Percentiles rank a stretch among this genome's conserved stretches.
Evolutionary conservation across 37 sponge, comb jelly and placozoan species (phyloP).

Genomic region (Spongilla lacustris): DNA sequence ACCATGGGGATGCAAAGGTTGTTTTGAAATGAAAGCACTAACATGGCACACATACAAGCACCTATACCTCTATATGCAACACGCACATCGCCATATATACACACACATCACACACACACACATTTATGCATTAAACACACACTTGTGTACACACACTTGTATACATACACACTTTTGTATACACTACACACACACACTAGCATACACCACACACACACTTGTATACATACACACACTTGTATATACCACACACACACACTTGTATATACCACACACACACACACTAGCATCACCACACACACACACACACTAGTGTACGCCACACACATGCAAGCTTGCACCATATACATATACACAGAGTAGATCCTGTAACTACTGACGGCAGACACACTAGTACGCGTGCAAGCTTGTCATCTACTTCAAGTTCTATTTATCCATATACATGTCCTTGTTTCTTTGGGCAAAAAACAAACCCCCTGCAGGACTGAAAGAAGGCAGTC

Average conservation of each 20-base stretch:
- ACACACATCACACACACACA: constrained; percentile 11
- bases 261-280: not conserved
- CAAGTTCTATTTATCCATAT: not conserved
- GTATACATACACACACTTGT: no score
- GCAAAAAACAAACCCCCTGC: not conserved
- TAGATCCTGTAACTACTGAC: no score
- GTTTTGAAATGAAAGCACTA: no score
- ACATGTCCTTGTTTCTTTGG: not conserved
- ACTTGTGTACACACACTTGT: not conserved
- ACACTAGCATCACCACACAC: not conserved
- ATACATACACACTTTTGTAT: not conserved
- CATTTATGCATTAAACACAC: not conserved
- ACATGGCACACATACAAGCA: not conserved
- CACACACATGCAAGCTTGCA: not conserved
- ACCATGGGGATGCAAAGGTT: no score
- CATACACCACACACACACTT: no score
- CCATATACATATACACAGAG: not conserved
- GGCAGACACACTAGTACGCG: no score
- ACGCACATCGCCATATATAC: not conserved
- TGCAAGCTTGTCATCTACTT: no score
- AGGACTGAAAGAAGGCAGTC: constrained; percentile 35
- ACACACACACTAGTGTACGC: not conserved
- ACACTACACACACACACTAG: not conserved
- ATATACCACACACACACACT: no score
- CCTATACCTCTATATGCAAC: no score